Base-by-base conservation (phyloP, 2,888 invertebrate genomes). In the Tholera decimalis region DNA sequence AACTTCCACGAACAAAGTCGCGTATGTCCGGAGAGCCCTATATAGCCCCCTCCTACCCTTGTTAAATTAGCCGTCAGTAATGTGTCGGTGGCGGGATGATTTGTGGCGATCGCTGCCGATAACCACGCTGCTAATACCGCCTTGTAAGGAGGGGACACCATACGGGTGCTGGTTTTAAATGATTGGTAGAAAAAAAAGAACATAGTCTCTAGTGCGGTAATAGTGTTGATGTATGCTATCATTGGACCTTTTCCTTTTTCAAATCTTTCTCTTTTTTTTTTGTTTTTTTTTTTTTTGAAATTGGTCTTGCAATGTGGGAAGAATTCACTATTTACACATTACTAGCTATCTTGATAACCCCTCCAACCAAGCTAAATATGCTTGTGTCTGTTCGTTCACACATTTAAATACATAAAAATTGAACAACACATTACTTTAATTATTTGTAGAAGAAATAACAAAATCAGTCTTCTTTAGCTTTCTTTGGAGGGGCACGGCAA, bases 31-130 rank as follows among this genome's bases (percentile, higher is more conserved):
- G 24, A 11, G 41, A 41, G 55, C 72, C 74, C 67, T 9, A 53
- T 43, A 44, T 44, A 54, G 57, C 65, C 73, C 63, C 76, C 72
- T 67, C 56, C 67, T 44, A 56, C 69, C 63, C 69, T 63, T 68
- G 87, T 80, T 85, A 88, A 91, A 91, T 91, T 90, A 90, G 87
- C 84, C 89, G 85, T 79, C 83, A 85, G 85, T 89, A 88, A 87
- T 80, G 84, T 60, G 81, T 71, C 75, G 73, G 79, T 71, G 80
- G 82, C 78, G 69, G 75, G 79, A 89, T 89, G 89, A 91, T 91
- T 90, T 89, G 90, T 88, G 84, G 73, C 81, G 87, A 85, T 83
- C 83, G 81, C 72, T 76, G 63, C 83, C 76, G 72, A 82, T 82
- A 82, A 73, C 81, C 73, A 54, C 71, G 67, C 79, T 70, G 82